Evolutionary conservation across 2,113 vertebrate species (phyloP), one percentile per base, ranked within the genome.

Genomic region (Pleuronectes platessa): DNA sequence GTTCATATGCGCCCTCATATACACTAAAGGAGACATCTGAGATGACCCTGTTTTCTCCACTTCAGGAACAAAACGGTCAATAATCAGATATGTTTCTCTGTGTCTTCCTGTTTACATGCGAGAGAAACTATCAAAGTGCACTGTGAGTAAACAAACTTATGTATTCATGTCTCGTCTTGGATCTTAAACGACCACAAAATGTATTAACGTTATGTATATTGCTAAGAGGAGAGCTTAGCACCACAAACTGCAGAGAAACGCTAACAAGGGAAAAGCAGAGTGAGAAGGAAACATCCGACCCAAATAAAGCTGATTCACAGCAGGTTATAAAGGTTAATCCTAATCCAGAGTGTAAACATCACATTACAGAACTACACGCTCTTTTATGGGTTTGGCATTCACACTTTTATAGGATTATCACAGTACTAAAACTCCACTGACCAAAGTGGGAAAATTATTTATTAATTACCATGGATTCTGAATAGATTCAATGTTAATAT

Each of bases 331-430:
- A 73, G 68, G 73, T 65, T 81, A 85, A 87, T 85, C 82, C 74
- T 89, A 81, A 89, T 87, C 82, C 82, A 78, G 31, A 31, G 51
- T 63, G 70, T 83, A 83, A 86, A 89, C 82, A 78, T 15, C 55
- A 45, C 49, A 82, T 80, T 63, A 82, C 15, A 75, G 40, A 17
- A 51, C 49, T 53, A 10, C 60, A 66, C 42, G 49, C 74, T 81
- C 61, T 80, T 85, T 76, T 59, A 63, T 51, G 35, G 76, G 79
- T 82, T 86, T 79, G 71, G 42, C 49, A n/a, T 40, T 27, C 15
- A 18, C 45, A 78, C 54, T 6, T 55, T 71, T 45, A 71, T 49
- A 42, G 56, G 70, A 83, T 78, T 65, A 74, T 31, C 37, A 58
- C 68, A 10, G 58, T 2, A 26, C 61, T 51, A 27, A 60, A 64